Conservation (phyloP, 2,797 vertebrate species). For the Heliangelus exortis region DNA sequence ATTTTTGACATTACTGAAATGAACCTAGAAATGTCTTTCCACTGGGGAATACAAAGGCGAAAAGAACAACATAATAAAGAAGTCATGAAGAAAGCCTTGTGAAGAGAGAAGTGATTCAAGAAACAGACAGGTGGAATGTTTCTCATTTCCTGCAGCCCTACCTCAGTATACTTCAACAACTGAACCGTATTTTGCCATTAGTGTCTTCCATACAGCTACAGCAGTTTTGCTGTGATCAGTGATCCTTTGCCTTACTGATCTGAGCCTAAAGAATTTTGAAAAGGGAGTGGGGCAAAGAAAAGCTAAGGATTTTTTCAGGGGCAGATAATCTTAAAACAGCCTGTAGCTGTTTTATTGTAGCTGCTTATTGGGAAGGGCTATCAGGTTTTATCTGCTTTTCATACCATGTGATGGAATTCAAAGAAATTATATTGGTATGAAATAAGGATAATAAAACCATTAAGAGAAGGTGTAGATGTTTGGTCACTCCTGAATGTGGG, state of each 20-base stretch:
- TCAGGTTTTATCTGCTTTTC: not conserved
- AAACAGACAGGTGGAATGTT: slow-evolving; percentile 71
- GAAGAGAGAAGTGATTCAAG: slow-evolving; percentile 65
- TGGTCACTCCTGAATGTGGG: not conserved
- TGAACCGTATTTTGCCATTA: slow-evolving; percentile 65
- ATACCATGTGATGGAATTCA: not conserved
- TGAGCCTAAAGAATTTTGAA: slow-evolving; percentile 37
- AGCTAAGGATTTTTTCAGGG: slow-evolving; percentile 26
- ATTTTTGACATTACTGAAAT: slow-evolving; percentile 79
- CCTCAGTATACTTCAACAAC: slow-evolving; percentile 69
- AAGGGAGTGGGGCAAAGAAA: not conserved
- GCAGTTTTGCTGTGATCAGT: slow-evolving; percentile 52
- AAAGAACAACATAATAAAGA: slow-evolving; percentile 63
- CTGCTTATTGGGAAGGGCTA: not conserved
- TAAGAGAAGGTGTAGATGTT: not conserved
- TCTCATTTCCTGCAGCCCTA: slow-evolving; percentile 76
- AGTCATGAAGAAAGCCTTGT: slow-evolving; percentile 52
- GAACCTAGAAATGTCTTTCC: slow-evolving; percentile 67
- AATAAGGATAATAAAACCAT: not conserved
- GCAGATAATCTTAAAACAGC: not conserved
- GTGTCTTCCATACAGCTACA: not conserved
- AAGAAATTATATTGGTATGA: not conserved
- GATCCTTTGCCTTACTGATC: slow-evolving; percentile 59
- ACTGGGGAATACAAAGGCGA: slow-evolving; percentile 60
- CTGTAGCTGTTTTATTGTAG: not conserved